These are phyloP conservation scores for Stigmatopora nigra DNA, from an alignment of 2,113 vertebrate species.

Conservation along the genomic window DNA sequence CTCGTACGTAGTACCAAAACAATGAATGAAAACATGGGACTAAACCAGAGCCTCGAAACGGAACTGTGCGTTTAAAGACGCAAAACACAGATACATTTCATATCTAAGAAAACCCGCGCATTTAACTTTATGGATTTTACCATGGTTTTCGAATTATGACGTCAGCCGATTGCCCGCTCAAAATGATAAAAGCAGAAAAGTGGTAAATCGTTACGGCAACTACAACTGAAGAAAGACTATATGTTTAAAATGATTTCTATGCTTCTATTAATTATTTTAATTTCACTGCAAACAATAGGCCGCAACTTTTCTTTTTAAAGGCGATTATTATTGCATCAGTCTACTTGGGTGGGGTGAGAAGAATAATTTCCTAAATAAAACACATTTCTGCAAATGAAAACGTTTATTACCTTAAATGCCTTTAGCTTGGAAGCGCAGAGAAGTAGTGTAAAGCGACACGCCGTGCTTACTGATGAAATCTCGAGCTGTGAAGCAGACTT, in stretches of 20 bases:
- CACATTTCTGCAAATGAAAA: neutral
- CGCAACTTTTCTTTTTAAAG: neutral
- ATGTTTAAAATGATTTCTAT: neutral
- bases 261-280: neutral
- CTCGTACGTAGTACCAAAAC: constrained; percentile 23
- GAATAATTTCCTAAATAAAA: neutral
- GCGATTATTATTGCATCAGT: constrained; percentile 51
- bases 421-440: neutral
- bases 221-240: neutral
- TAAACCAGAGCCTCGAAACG: too few species aligned
- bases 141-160: neutral
- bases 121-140: neutral
- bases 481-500: neutral
- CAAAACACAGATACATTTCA: neutral
- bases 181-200: constrained; percentile 10
- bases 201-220: neutral
- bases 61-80: neutral
- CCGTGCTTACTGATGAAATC: constrained; percentile 30
- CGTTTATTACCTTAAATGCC: constrained; percentile 28
- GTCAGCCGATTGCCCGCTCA: constrained; percentile 35
- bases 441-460: neutral
- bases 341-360: constrained; percentile 27
- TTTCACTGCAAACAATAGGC: neutral
- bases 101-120: neutral
- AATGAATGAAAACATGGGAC: constrained; percentile 30